A percentile compares a stretch with the other conserved stretches of the same genome.
Conservation (phyloP, 2,113 vertebrate species). For the Dromiciops gliroides region DNA sequence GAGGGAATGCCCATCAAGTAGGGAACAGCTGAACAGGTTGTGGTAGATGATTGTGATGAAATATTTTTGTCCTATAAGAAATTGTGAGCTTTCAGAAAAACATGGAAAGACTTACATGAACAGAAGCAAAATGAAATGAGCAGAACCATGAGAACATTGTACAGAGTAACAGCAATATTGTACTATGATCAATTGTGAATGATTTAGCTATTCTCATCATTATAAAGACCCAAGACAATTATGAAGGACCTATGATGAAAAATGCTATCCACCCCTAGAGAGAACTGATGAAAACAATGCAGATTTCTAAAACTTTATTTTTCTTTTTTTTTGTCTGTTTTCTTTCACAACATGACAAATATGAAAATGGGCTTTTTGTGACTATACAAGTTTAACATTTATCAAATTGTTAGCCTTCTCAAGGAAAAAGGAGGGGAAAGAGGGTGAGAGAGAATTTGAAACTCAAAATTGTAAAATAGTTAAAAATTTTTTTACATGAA, state of each 20-base stretch:
- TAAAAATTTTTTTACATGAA: background rate
- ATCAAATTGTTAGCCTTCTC: background rate
- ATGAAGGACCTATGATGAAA: background rate
- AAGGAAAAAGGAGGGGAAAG: background rate
- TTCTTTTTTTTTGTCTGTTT: background rate
- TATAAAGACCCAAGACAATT: background rate
- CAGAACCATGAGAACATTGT: background rate
- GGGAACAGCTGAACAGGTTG: background rate
- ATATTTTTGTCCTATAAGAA: too few species aligned
- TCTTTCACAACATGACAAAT: background rate
- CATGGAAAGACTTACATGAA: background rate
- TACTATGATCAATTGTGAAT: background rate
- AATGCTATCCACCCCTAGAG: background rate
- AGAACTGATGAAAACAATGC: background rate
- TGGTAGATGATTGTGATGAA: too few species aligned
- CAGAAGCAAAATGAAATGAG: background rate
- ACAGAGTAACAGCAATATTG: background rate
- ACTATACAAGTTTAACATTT: background rate
- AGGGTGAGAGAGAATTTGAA: background rate
- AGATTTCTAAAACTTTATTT: background rate
- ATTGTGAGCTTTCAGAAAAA: background rate
- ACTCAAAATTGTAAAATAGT: background rate
- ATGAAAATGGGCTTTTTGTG: background rate
- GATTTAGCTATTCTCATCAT: background rate
- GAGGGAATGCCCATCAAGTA: background rate